Percentiles rank a stretch among this genome's conserved stretches.
Evolutionary conservation across 2,888 invertebrate species (phyloP).

Genomic region (Zygaena filipendulae): DNA sequence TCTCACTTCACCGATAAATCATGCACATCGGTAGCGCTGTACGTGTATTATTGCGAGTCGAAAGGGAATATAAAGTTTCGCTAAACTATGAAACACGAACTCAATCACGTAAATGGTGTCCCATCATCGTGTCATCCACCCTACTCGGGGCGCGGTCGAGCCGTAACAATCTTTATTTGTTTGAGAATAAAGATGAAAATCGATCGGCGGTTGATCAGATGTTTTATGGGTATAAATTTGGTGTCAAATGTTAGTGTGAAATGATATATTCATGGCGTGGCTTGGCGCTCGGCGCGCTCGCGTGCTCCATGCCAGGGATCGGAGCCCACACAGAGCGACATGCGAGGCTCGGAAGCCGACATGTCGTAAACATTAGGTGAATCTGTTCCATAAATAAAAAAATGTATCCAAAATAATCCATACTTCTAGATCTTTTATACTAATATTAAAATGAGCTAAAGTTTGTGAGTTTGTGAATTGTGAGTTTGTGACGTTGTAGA

Average conservation of each 20-base stretch:
- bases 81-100: constrained; percentile 38
- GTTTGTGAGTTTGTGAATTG: too few species aligned
- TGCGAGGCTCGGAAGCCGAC: constrained; percentile 36
- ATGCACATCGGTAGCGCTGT: too few species aligned
- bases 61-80: too few species aligned
- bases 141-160: constrained; percentile 8
- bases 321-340: too few species aligned
- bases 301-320: too few species aligned
- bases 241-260: constrained; percentile 57
- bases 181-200: constrained; percentile 27
- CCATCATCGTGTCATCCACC: constrained; percentile 29
- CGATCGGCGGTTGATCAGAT: constrained; percentile 13
- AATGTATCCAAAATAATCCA: constrained; percentile 6
- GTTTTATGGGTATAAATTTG: constrained; percentile 31
- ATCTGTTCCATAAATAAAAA: constrained; percentile 33
- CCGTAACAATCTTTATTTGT: constrained; percentile 18
- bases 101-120: constrained; percentile 39
- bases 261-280: constrained; percentile 49
- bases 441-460: too few species aligned
- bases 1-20: too few species aligned
- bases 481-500: too few species aligned
- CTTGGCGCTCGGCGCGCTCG: too few species aligned
- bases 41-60: too few species aligned
- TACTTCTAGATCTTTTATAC: too few species aligned
- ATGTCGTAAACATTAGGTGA: constrained; percentile 37